phyloP scores from a whole-genome alignment of 1,140 invertebrate species.

The Caerostris extrusa region DNA sequence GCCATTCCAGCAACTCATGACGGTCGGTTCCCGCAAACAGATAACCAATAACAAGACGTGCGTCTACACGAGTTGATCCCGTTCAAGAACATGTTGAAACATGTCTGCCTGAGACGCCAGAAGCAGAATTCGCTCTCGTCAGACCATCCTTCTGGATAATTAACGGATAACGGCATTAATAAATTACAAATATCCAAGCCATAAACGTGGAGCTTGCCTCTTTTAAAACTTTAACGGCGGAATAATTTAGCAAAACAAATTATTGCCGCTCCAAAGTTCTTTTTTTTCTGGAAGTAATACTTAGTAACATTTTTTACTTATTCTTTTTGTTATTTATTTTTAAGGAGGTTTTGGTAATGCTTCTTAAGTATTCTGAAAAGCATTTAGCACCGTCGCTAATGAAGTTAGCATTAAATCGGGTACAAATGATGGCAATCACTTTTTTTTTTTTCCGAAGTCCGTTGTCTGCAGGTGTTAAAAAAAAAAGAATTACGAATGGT shows the following conservation, averaged over 20 bases:
- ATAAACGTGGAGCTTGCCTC: neutral
- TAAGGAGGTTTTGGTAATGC: slow-evolving; percentile 18
- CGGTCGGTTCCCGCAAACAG: too few species aligned
- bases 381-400: slow-evolving; percentile 14
- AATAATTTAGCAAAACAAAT: slow-evolving; percentile 51
- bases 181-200: slow-evolving; percentile 45
- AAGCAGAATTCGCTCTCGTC: neutral
- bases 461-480: neutral
- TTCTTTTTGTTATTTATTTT: neutral
- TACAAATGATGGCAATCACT: slow-evolving; percentile 26
- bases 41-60: slow-evolving; percentile 37
- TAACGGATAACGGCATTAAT: slow-evolving; percentile 58
- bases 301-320: slow-evolving; percentile 10
- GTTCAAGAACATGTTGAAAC: slow-evolving; percentile 11
- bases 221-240: slow-evolving; percentile 63
- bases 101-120: neutral
- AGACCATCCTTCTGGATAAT: slow-evolving; percentile 33
- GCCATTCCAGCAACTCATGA: slow-evolving; percentile 1
- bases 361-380: slow-evolving; percentile 38
- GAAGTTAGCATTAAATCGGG: slow-evolving; percentile 11
- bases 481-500: neutral
- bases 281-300: slow-evolving; percentile 36
- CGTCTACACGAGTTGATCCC: neutral
- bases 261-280: neutral
- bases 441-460: too few species aligned